Conservation (phyloP, 2,797 vertebrate genomes). For the Pantherophis vulpinus region DNA sequence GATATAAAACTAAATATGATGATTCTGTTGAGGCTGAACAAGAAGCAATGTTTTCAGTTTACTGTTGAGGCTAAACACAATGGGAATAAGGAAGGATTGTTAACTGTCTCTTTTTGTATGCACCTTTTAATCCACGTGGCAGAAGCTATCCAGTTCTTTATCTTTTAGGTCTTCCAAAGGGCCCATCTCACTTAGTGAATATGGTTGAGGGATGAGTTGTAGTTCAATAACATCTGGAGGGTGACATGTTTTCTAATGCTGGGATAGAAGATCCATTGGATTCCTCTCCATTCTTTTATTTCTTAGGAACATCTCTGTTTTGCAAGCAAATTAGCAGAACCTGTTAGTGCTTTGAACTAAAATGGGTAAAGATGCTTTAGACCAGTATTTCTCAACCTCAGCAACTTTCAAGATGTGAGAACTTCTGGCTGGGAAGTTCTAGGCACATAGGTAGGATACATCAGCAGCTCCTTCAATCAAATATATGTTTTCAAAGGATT, state of each 20-base stretch:
- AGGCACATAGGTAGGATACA: background rate
- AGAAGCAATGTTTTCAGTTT: background rate
- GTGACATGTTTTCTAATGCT: background rate
- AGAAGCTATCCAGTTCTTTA: background rate
- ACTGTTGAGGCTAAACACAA: background rate
- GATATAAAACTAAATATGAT: background rate
- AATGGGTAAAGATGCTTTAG: background rate
- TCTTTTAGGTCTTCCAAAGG: background rate
- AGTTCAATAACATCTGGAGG: background rate
- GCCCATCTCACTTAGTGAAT: background rate
- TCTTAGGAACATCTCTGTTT: background rate
- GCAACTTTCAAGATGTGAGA: background rate
- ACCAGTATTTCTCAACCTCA: background rate
- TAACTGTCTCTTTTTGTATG: background rate
- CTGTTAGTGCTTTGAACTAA: background rate
- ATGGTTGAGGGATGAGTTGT: background rate
- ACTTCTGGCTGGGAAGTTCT: background rate
- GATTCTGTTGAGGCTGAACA: background rate
- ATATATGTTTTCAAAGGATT: background rate
- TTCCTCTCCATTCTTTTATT: background rate
- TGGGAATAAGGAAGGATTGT: background rate
- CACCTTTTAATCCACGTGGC: background rate
- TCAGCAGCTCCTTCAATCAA: background rate
- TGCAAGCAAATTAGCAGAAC: background rate
- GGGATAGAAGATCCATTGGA: background rate